phyloP scores from a whole-genome alignment of 1,140 invertebrate genomes.

The Neelides sp. region DNA sequence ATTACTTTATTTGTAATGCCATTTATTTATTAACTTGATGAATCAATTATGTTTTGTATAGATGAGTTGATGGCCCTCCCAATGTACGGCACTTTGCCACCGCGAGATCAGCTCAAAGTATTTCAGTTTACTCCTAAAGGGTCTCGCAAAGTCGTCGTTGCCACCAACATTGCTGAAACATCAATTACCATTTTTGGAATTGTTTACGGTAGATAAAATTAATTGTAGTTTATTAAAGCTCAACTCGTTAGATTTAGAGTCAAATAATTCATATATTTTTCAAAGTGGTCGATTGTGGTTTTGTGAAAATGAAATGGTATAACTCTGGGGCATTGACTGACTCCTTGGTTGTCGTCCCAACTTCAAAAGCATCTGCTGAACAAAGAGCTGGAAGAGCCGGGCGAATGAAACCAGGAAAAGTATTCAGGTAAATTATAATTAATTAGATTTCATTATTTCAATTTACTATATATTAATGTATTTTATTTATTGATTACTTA shows the following conservation, averaged over 20 bases:
- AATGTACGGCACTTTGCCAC: slow-evolving; percentile 80
- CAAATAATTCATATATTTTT: slow-evolving; percentile 30
- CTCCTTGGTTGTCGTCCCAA: slow-evolving; percentile 65
- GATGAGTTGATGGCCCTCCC: slow-evolving; percentile 67
- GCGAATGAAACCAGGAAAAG: slow-evolving; percentile 68
- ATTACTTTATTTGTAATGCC: slow-evolving; percentile 4
- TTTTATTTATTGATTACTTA: neutral
- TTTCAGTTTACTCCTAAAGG: slow-evolving; percentile 64
- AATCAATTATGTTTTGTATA: slow-evolving; percentile 33
- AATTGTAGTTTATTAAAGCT: slow-evolving; percentile 5
- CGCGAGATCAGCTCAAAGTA: slow-evolving; percentile 72
- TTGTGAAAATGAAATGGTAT: slow-evolving; percentile 88
- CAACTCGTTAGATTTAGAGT: neutral
- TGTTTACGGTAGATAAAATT: slow-evolving; percentile 54
- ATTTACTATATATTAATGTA: slow-evolving; percentile 4
- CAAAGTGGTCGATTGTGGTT: slow-evolving; percentile 88
- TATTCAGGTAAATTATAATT: slow-evolving; percentile 38
- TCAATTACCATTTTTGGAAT: slow-evolving; percentile 86
- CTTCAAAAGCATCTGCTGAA: slow-evolving; percentile 76
- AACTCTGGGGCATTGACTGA: slow-evolving; percentile 73
- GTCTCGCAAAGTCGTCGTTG: slow-evolving; percentile 78
- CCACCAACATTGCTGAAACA: slow-evolving; percentile 96
- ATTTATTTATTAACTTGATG: slow-evolving; percentile 15
- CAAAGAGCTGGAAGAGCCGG: slow-evolving; percentile 89
- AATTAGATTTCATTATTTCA: slow-evolving; percentile 12